Evolutionary conservation across 2,888 invertebrate genomes (phyloP).

Genomic region (Agrotis clavis): DNA sequence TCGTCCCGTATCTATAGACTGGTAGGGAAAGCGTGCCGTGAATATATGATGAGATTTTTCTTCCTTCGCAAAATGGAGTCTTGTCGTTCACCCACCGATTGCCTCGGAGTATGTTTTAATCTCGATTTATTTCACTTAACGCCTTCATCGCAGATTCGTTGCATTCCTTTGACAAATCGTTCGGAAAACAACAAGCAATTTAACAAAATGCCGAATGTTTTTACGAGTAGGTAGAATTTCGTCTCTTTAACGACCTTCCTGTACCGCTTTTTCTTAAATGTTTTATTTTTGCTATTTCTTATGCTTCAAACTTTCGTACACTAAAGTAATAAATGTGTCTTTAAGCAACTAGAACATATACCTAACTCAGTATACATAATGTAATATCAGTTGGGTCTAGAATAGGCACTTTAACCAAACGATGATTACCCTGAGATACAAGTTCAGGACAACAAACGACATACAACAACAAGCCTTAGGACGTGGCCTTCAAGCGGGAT

Average conservation of each 20-base stretch:
- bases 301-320: slow-evolving; percentile 20
- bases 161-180: slow-evolving; percentile 62
- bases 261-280: slow-evolving; percentile 22
- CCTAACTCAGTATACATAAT: slow-evolving; percentile 16
- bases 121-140: slow-evolving; percentile 62
- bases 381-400: slow-evolving; percentile 28
- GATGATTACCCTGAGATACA: slow-evolving; percentile 62
- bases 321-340: slow-evolving; percentile 9
- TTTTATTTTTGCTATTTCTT: slow-evolving; percentile 34
- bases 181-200: slow-evolving; percentile 53
- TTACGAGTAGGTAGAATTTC: slow-evolving; percentile 28
- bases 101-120: slow-evolving; percentile 59
- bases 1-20: slow-evolving; percentile 60
- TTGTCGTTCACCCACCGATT: slow-evolving; percentile 47
- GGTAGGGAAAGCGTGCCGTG: slow-evolving; percentile 58
- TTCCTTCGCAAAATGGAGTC: slow-evolving; percentile 52
- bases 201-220: slow-evolving; percentile 40
- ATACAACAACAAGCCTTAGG: slow-evolving; percentile 56
- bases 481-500: slow-evolving; percentile 74
- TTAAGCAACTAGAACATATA: not conserved
- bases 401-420: slow-evolving; percentile 48
- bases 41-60: slow-evolving; percentile 66
- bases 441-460: slow-evolving; percentile 65
- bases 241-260: slow-evolving; percentile 21
- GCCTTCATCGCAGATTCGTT: slow-evolving; percentile 44